phyloP scores from a whole-genome alignment of 2,797 vertebrate species.

The Trematomus bernacchii region DNA sequence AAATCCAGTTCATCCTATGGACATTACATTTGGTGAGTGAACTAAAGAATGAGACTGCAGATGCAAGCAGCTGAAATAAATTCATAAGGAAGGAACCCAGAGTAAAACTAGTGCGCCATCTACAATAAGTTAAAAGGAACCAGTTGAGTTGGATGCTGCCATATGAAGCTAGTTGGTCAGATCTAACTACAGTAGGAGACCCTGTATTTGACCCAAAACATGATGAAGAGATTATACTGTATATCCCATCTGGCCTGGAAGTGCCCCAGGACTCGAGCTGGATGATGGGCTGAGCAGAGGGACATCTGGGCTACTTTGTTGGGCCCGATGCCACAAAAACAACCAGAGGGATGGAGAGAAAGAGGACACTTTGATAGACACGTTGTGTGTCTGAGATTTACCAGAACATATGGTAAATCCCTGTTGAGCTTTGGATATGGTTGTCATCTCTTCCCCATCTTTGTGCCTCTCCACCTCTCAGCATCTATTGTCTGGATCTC shows the following conservation, averaged over 20 bases:
- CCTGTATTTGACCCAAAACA: background rate
- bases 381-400: constrained; percentile 3
- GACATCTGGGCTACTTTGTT: background rate
- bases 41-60: background rate
- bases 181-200: constrained; percentile 1
- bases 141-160: background rate
- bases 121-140: background rate
- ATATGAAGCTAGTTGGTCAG: background rate
- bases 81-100: background rate
- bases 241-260: background rate
- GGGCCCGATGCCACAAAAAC: background rate
- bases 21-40: background rate
- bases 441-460: constrained; percentile 1
- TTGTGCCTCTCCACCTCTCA: constrained; percentile 6
- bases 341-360: background rate
- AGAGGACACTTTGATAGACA: background rate
- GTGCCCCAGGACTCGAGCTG: background rate
- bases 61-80: background rate
- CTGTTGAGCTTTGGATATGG: background rate
- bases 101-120: background rate
- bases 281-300: background rate
- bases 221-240: background rate
- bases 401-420: background rate
- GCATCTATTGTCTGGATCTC: constrained; percentile 11
- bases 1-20: background rate